Conservation (phyloP, 37 sponge, comb jelly and placozoan species). For the Geodia barretti region DNA sequence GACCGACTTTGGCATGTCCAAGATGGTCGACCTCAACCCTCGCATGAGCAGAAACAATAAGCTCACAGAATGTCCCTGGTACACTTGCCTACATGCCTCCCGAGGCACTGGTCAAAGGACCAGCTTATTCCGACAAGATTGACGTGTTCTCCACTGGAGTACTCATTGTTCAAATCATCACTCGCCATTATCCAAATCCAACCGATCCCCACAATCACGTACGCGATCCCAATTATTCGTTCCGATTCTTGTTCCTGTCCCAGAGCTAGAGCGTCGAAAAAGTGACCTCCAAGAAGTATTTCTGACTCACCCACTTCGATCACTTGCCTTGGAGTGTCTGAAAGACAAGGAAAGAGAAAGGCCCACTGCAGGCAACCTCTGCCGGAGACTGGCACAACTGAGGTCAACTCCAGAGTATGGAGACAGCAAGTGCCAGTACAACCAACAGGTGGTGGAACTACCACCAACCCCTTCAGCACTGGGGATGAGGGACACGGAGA, state of each 20-base stretch:
- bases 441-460: no score
- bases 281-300: neutral
- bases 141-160: neutral
- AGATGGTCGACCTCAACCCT: neutral
- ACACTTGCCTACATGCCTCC: neutral
- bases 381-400: conserved; percentile 6
- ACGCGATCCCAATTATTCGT: neutral
- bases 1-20: neutral
- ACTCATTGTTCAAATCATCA: neutral
- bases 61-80: neutral
- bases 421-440: no score
- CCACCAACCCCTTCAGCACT: no score
- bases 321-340: neutral
- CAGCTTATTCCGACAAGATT: neutral
- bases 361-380: conserved; percentile 20
- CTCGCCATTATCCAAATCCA: neutral
- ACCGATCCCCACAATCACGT: neutral
- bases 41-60: neutral
- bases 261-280: neutral
- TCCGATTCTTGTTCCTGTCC: neutral
- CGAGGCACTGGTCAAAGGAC: neutral
- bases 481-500: no score
- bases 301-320: neutral
- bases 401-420: conserved; percentile 1
- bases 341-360: neutral